phyloP scores from a whole-genome alignment of 2,113 vertebrate species.

The Globicephala melas region DNA sequence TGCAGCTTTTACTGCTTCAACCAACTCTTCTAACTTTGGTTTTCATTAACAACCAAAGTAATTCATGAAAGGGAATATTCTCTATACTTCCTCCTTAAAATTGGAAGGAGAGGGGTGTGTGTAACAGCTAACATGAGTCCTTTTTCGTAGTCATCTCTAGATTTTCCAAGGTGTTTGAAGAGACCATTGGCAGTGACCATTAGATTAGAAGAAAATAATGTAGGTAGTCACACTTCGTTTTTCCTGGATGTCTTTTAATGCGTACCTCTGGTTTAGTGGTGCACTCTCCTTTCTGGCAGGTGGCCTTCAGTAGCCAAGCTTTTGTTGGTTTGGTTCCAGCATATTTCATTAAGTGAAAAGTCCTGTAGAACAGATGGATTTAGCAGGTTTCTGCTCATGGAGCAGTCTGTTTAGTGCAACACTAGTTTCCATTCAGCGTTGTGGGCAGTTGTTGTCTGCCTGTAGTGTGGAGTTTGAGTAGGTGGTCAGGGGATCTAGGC shows the following conservation, averaged over 20 bases:
- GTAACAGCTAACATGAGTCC: not conserved
- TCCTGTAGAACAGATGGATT: not conserved
- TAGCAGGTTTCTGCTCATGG: not conserved
- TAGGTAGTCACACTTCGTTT: not conserved
- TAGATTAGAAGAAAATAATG: not conserved
- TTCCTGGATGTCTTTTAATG: not conserved
- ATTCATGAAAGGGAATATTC: not conserved
- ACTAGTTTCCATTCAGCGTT: not conserved
- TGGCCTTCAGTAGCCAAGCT: not conserved
- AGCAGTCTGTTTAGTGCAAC: not conserved
- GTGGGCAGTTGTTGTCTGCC: not conserved
- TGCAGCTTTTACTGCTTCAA: not conserved
- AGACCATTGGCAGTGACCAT: not conserved
- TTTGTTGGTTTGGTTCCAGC: conserved; percentile 10
- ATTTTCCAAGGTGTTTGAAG: not conserved
- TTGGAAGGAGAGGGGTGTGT: not conserved
- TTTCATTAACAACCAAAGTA: not conserved
- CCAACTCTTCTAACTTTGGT: not conserved
- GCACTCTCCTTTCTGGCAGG: not conserved
- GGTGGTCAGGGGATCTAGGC: not conserved
- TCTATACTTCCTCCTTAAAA: not conserved
- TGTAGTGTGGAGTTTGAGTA: not conserved
- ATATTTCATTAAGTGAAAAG: conserved; percentile 23
- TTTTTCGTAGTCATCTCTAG: not conserved
- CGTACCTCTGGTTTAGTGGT: not conserved